A percentile compares a stretch with the other conserved stretches of the same genome.
These are phyloP conservation scores for Mobula hypostoma DNA, from an alignment of 2,113 vertebrate genomes.

Conservation along the genomic window DNA sequence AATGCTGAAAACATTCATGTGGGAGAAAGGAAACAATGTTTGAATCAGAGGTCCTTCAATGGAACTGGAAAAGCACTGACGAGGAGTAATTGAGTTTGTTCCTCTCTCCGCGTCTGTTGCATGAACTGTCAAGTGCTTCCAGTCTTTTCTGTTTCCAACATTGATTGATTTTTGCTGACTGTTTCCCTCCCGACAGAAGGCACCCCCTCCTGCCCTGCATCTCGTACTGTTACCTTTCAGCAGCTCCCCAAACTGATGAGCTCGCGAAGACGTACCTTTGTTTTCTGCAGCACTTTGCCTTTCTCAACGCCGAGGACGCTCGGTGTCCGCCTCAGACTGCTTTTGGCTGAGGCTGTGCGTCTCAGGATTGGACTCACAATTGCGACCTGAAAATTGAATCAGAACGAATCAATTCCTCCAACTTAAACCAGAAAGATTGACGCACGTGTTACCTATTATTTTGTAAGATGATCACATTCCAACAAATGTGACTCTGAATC, in stretches of 20 bases:
- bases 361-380: slow-evolving; percentile 64
- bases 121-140: too few relatives aligned
- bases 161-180: too few relatives aligned
- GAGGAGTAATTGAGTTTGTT: too few relatives aligned
- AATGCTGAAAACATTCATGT: too few relatives aligned
- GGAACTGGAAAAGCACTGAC: too few relatives aligned
- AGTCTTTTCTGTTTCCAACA: too few relatives aligned
- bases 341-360: slow-evolving; percentile 58
- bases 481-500: not conserved
- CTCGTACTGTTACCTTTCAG: not conserved
- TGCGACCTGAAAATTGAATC: slow-evolving; percentile 45
- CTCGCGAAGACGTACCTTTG: slow-evolving; percentile 54
- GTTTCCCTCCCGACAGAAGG: not conserved
- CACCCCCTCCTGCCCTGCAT: not conserved
- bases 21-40: too few relatives aligned
- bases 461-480: not conserved
- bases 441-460: not conserved
- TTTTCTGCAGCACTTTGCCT: slow-evolving; percentile 60
- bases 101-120: too few relatives aligned
- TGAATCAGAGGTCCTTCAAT: too few relatives aligned
- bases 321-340: slow-evolving; percentile 44
- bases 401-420: not conserved
- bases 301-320: slow-evolving; percentile 46
- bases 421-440: not conserved
- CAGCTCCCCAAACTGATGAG: not conserved